Base-by-base conservation (phyloP, 2,113 vertebrate species). In the Nycticebus coucang region DNA sequence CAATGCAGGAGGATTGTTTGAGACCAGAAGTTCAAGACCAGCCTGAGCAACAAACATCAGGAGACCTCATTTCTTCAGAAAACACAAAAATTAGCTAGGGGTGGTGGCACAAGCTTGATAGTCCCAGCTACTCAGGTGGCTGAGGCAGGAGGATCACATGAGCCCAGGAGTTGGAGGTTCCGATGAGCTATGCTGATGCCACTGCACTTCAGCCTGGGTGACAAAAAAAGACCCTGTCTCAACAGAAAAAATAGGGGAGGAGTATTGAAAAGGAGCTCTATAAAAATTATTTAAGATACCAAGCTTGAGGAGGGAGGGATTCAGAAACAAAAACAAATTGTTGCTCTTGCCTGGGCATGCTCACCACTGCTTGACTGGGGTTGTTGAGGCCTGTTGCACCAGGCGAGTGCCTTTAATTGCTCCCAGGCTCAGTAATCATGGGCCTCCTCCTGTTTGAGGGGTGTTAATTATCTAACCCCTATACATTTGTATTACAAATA, bases 381-480 rank as follows among this genome's bases (percentile, higher is more conserved):
- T 64, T 8, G n/a, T 33, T 0, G 22, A 7, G 15, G 0, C 33
- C 55, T 0, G 0, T 24, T 2, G 5, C 4, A 11, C 57, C 9
- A 7, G 68, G 26, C 3, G 6, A 30, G 0, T 30, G 37, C 33
- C 71, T 64, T 71, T 22, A 68, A 24, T 50, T 28, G 59, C 66
- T 35, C 60, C 30, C 15, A 7, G 57, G 30, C 33, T 50, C 5
- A 10, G 13, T n/a, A 45, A 50, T 62, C 69, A 30, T 7, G 4
- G 35, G 6, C 50, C 14, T 24, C 53, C 60, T 88, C 19, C 72
- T 77, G 0, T 33, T 35, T 30, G 41, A 74, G 74, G 26, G 53
- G 24, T 82, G 26, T 59, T 72, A 37, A 30, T 55, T 59, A 18
- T 71, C 69, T n/a, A 64, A 81, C 41, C 57, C 37, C 87, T 62